These are phyloP conservation scores for Scomber colias DNA, from an alignment of 2,113 vertebrate genomes.

Conservation along the genomic window DNA sequence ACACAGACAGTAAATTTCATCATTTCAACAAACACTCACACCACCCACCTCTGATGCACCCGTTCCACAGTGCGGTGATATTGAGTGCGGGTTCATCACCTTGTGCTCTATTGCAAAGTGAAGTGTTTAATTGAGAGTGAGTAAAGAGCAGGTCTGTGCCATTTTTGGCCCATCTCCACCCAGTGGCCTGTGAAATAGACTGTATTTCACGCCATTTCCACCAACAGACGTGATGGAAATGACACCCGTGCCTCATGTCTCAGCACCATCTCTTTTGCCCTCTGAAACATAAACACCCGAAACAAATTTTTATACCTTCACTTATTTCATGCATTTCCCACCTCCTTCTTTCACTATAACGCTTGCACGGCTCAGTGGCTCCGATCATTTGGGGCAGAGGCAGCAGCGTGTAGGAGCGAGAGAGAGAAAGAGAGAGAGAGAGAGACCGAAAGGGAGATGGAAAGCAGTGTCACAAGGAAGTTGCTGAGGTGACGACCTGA, in stretches of 20 bases:
- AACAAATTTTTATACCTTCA: constrained; percentile 50
- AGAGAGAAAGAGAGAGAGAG: constrained; percentile 19
- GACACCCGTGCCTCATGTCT: constrained; percentile 32
- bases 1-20: constrained; percentile 9
- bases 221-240: constrained; percentile 51
- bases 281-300: constrained; percentile 64
- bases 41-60: constrained; percentile 1
- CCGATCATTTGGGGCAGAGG: constrained; percentile 42
- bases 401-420: constrained; percentile 18
- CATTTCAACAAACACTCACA: constrained; percentile 11
- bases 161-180: constrained; percentile 42
- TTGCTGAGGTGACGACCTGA: constrained; percentile 56
- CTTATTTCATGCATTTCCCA: constrained; percentile 67
- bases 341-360: constrained; percentile 58
- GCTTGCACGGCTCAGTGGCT: constrained; percentile 53
- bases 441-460: constrained; percentile 15
- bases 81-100: constrained; percentile 29
- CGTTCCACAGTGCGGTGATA: constrained; percentile 21
- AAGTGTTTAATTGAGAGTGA: constrained; percentile 71
- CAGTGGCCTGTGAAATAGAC: constrained; percentile 72
- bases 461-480: constrained; percentile 40
- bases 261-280: constrained; percentile 49
- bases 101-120: constrained; percentile 27
- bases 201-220: constrained; percentile 65
- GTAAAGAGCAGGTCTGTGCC: constrained; percentile 32